Conservation (phyloP, 2,888 invertebrate genomes). For the Protonemura montana region DNA sequence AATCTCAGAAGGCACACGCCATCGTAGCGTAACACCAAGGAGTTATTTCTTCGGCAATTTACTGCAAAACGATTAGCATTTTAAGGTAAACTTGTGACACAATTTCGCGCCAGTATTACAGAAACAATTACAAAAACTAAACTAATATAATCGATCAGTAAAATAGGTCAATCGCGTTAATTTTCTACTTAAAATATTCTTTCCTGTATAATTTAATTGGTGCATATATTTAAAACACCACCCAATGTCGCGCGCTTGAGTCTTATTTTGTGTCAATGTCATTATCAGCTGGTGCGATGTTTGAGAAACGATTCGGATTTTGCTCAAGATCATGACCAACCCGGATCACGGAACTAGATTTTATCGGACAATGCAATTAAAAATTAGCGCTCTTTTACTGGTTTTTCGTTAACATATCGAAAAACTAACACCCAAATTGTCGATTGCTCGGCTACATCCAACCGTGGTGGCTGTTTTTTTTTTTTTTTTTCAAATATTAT, state of each 20-base stretch:
- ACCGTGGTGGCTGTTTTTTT: too few species aligned
- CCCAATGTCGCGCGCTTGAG: background rate
- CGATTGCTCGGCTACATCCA: too few species aligned
- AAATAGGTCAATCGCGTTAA: background rate
- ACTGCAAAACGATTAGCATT: background rate
- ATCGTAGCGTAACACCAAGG: background rate
- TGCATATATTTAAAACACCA: background rate
- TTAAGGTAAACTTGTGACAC: constrained; percentile 2
- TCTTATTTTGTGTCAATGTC: background rate
- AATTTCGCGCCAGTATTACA: background rate
- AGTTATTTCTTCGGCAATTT: background rate
- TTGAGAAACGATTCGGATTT: background rate
- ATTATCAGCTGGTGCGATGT: background rate
- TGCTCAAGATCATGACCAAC: background rate
- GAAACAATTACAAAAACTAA: background rate
- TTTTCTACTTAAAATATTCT: background rate
- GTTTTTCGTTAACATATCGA: too few species aligned
- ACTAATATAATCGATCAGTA: constrained; percentile 1
- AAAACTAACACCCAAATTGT: too few species aligned
- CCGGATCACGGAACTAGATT: background rate
- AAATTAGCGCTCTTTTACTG: too few species aligned
- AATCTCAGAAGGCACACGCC: background rate
- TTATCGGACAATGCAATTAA: too few species aligned
- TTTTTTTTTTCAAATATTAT: too few species aligned
- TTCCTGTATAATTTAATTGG: background rate